Percentiles rank a stretch among this genome's conserved stretches.
Evolutionary conservation across 2,888 invertebrate genomes (phyloP).

Genomic region (Dorcus hopei): DNA sequence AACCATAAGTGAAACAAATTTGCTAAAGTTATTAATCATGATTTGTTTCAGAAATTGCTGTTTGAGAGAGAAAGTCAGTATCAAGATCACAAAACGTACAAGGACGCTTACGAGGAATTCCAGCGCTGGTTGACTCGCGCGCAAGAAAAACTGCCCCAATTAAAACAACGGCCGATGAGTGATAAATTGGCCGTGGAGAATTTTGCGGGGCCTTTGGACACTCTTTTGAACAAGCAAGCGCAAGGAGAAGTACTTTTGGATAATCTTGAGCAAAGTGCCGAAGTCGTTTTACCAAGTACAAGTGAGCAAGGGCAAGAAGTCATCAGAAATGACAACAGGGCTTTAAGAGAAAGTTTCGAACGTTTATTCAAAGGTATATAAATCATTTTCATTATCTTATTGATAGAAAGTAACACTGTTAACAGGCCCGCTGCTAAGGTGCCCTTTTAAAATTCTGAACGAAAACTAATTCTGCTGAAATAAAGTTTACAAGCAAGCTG

Average conservation of each 20-base stretch:
- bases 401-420: too few relatives aligned
- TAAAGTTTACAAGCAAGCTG: too few relatives aligned
- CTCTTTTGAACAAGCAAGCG: conserved; percentile 81
- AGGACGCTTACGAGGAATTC: conserved; percentile 87
- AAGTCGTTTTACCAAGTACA: conserved; percentile 81
- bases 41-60: conserved; percentile 56
- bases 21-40: background rate
- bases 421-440: too few relatives aligned
- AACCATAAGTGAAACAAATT: background rate
- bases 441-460: background rate
- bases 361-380: conserved; percentile 67
- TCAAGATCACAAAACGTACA: conserved; percentile 83
- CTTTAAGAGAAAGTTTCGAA: conserved; percentile 80
- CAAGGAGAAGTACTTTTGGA: conserved; percentile 86
- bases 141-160: conserved; percentile 83
- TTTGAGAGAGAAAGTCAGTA: conserved; percentile 81
- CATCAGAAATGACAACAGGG: conserved; percentile 82
- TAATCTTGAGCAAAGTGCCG: conserved; percentile 82
- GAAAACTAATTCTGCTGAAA: too few relatives aligned
- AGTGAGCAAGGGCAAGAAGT: conserved; percentile 75
- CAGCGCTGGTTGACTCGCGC: conserved; percentile 85
- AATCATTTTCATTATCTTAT: background rate
- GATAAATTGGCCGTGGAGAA: conserved; percentile 87
- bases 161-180: conserved; percentile 79
- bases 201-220: conserved; percentile 82